Conservation (phyloP, 2,797 vertebrate genomes). For the Micropoecilia bifurca region DNA sequence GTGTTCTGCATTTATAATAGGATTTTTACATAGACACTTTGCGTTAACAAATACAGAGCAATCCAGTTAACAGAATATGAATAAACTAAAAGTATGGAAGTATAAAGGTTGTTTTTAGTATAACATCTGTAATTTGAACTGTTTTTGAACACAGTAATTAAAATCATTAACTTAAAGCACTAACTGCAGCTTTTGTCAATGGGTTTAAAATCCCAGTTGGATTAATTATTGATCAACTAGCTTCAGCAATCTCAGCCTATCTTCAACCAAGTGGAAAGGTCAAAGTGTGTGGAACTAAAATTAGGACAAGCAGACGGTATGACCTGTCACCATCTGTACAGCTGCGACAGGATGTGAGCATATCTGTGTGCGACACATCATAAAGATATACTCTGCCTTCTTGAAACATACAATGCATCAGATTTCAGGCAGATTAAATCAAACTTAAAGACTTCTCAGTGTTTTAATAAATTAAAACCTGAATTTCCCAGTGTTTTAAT, state of each 20-base stretch:
- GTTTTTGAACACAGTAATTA: background rate
- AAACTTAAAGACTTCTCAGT: conserved; percentile 1
- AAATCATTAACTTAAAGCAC: background rate
- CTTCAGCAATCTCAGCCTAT: conserved; percentile 56
- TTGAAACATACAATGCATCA: background rate
- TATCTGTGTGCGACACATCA: background rate
- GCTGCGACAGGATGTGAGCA: conserved; percentile 13
- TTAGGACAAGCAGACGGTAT: conserved; percentile 22
- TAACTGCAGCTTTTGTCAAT: conserved; percentile 6
- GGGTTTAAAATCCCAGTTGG: conserved; percentile 48
- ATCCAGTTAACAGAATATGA: background rate
- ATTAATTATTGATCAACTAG: conserved; percentile 80
- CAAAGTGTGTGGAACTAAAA: conserved; percentile 55
- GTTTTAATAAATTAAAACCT: conserved; percentile 68
- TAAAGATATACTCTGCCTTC: background rate
- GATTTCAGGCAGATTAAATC: background rate
- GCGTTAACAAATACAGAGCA: background rate
- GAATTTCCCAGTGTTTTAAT: conserved; percentile 18
- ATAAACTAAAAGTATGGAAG: background rate
- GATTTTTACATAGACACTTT: background rate
- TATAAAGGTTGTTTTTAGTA: background rate
- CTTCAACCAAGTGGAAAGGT: conserved; percentile 76
- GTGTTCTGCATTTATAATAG: background rate
- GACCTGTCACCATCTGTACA: conserved; percentile 18
- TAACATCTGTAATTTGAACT: too few relatives aligned